phyloP scores from a whole-genome alignment of 2,797 vertebrate genomes.

The Vireo griseus region DNA sequence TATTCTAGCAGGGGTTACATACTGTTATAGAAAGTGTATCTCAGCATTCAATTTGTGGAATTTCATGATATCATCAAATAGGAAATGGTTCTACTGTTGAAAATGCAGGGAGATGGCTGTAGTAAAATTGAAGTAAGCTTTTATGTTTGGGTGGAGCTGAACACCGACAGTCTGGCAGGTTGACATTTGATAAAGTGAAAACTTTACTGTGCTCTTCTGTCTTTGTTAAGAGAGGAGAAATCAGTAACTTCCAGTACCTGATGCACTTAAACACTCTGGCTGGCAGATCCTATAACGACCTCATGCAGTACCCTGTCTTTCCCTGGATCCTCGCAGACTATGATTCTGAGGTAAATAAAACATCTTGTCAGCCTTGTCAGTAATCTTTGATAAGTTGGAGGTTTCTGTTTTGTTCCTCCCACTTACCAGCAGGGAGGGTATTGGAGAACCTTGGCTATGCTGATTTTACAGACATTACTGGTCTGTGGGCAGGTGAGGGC shows the following conservation, averaged over 20 bases:
- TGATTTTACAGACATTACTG: neutral
- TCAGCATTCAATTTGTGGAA: neutral
- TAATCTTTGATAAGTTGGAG: neutral
- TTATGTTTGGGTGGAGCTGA: neutral
- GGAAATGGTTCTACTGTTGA: neutral
- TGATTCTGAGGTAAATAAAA: conserved; percentile 85
- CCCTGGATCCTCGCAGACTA: conserved; percentile 98
- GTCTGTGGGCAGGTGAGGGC: neutral
- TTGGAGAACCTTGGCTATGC: neutral
- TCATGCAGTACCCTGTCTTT: conserved; percentile 99
- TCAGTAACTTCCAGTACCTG: conserved; percentile 99
- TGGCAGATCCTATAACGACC: conserved; percentile 95
- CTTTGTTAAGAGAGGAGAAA: conserved; percentile 89
- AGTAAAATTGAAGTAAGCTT: neutral
- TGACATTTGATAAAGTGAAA: neutral
- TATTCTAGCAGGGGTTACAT: neutral
- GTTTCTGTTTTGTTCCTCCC: neutral
- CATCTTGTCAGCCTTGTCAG: neutral
- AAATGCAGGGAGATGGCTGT: neutral
- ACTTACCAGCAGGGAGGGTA: neutral
- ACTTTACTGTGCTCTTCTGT: conserved; percentile 21
- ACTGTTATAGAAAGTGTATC: neutral
- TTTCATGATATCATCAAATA: neutral
- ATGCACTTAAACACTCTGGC: conserved; percentile 99
- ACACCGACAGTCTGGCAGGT: neutral